These are phyloP conservation scores for Nycticryphes semicollaris DNA, from an alignment of 2,113 vertebrate species.

Conservation along the genomic window DNA sequence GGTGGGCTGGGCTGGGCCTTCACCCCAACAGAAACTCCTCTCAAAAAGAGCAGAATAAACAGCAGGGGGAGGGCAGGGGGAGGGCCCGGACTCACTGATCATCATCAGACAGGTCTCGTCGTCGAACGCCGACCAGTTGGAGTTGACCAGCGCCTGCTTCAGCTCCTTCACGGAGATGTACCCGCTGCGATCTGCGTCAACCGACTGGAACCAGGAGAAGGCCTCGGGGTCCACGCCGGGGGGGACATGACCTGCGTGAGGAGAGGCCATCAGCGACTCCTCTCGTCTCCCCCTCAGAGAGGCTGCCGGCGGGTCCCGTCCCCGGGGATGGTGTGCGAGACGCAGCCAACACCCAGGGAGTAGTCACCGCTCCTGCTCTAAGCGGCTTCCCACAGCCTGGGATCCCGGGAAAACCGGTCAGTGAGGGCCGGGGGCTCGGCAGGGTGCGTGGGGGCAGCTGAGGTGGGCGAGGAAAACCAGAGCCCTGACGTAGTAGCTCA, in stretches of 20 bases:
- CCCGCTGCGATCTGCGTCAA: conserved; percentile 88
- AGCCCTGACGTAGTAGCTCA: no score
- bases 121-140: conserved; percentile 92
- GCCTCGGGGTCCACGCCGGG: conserved; percentile 87
- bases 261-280: not conserved
- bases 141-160: conserved; percentile 92
- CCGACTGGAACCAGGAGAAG: conserved; percentile 90
- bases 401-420: not conserved
- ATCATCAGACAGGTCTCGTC: conserved; percentile 95
- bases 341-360: not conserved
- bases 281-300: no score
- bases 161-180: conserved; percentile 91
- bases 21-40: not conserved
- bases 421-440: not conserved
- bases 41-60: accelerated
- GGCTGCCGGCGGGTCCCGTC: not conserved
- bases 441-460: accelerated
- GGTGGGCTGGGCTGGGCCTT: not conserved
- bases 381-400: accelerated
- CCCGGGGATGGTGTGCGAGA: not conserved
- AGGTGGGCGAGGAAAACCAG: not conserved
- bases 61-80: not conserved
- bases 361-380: not conserved
- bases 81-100: conserved; percentile 86
- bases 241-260: conserved; percentile 75